Percentiles rank a stretch among this genome's conserved stretches.
phyloP scores from a whole-genome alignment of 2,797 vertebrate genomes.

The Pampus argenteus region DNA sequence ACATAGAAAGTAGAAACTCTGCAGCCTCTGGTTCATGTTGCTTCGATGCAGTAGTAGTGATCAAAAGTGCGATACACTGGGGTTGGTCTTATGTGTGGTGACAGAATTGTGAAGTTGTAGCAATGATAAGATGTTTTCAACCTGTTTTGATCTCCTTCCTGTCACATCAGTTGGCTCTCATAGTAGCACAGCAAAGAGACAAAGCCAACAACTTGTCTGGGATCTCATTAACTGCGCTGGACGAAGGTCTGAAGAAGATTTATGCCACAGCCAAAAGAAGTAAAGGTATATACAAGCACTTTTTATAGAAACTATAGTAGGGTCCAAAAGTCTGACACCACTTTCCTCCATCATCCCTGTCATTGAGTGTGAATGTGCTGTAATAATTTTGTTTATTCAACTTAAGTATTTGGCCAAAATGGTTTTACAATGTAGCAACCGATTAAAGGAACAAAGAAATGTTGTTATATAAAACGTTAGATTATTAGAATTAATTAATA shows the following conservation, averaged over 20 bases:
- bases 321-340: too few relatives aligned
- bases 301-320: neutral
- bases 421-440: too few relatives aligned
- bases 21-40: neutral
- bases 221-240: constrained; percentile 89
- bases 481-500: too few relatives aligned
- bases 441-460: neutral
- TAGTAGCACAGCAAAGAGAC: constrained; percentile 92
- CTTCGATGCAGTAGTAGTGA: neutral
- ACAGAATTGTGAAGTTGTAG: neutral
- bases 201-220: constrained; percentile 89
- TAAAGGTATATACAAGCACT: constrained; percentile 81
- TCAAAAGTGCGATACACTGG: neutral
- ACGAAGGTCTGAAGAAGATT: constrained; percentile 91
- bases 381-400: neutral
- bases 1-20: neutral
- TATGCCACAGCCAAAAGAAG: constrained; percentile 86
- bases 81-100: constrained; percentile 3
- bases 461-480: too few relatives aligned
- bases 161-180: constrained; percentile 88
- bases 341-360: too few relatives aligned
- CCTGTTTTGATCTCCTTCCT: constrained; percentile 34
- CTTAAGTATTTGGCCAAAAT: neutral
- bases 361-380: neutral
- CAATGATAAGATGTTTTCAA: constrained; percentile 3